Conservation (phyloP, 2,113 vertebrate species). For the Chamaea fasciata region DNA sequence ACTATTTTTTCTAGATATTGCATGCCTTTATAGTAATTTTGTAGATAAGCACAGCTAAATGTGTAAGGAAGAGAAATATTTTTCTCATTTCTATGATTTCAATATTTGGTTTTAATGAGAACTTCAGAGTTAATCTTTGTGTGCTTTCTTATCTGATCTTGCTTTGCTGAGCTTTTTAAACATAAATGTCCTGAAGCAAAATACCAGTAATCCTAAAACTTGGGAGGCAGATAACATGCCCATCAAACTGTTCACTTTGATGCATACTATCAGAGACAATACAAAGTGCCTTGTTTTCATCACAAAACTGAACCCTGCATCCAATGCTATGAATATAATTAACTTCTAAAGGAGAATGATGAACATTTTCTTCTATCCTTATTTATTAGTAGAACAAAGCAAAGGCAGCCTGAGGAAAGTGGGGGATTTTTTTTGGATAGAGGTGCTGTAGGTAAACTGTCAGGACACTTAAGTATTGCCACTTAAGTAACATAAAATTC, state of each 20-base stretch:
- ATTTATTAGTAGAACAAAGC: background rate
- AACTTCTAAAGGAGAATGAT: background rate
- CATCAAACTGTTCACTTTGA: background rate
- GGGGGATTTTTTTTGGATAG: background rate
- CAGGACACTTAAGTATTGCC: background rate
- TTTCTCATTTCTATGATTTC: slow-evolving; percentile 18
- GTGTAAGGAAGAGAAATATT: background rate
- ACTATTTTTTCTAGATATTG: background rate
- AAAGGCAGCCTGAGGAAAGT: background rate
- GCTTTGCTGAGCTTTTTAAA: slow-evolving; percentile 45
- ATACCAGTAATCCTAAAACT: slow-evolving; percentile 1
- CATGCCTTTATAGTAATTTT: background rate
- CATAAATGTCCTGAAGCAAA: slow-evolving; percentile 40
- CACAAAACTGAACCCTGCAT: background rate
- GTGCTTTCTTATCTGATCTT: slow-evolving; percentile 37
- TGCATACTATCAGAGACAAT: background rate
- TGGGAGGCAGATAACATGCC: background rate
- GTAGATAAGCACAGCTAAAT: slow-evolving; percentile 11
- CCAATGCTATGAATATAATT: background rate
- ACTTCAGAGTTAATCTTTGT: slow-evolving; percentile 53
- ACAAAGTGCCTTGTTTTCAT: background rate
- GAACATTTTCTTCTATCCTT: background rate
- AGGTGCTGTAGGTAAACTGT: background rate
- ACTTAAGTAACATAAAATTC: background rate
- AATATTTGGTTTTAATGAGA: slow-evolving; percentile 56